phyloP scores from a whole-genome alignment of 2,888 invertebrate genomes.

The Ophion ellenae region DNA sequence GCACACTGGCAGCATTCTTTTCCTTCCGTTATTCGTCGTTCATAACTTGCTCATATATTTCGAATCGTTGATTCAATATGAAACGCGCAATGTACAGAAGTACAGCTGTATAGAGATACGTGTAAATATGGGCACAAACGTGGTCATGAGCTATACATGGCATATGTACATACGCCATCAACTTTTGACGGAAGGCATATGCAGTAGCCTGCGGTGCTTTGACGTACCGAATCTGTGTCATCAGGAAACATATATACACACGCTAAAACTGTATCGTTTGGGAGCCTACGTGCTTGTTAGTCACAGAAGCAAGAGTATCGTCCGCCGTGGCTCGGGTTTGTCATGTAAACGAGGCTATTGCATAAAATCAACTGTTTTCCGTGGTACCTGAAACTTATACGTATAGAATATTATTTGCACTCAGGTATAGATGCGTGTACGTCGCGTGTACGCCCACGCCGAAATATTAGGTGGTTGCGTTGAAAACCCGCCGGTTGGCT shows the following conservation, averaged over 20 bases:
- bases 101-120: background rate
- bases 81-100: background rate
- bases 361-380: conserved; percentile 67
- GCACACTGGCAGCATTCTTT: background rate
- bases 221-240: conserved; percentile 45
- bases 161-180: conserved; percentile 13
- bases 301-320: conserved; percentile 41
- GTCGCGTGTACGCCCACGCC: too few species aligned
- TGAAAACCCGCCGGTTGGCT: too few species aligned
- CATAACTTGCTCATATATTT: background rate
- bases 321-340: conserved; percentile 53
- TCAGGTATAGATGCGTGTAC: background rate
- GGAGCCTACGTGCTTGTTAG: conserved; percentile 53
- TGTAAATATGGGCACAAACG: background rate
- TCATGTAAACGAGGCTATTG: conserved; percentile 69
- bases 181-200: conserved; percentile 25
- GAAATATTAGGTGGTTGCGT: too few species aligned
- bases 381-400: conserved; percentile 42
- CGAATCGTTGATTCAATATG: background rate
- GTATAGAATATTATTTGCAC: conserved; percentile 1
- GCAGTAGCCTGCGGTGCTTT: conserved; percentile 30
- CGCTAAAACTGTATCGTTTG: conserved; percentile 30
- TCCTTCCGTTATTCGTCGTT: background rate
- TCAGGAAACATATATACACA: conserved; percentile 3
- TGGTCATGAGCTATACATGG: background rate